Percentiles rank a stretch among this genome's conserved stretches.
phyloP scores from a whole-genome alignment of 2,888 invertebrate species.

The Hydrotaea diabolus region DNA sequence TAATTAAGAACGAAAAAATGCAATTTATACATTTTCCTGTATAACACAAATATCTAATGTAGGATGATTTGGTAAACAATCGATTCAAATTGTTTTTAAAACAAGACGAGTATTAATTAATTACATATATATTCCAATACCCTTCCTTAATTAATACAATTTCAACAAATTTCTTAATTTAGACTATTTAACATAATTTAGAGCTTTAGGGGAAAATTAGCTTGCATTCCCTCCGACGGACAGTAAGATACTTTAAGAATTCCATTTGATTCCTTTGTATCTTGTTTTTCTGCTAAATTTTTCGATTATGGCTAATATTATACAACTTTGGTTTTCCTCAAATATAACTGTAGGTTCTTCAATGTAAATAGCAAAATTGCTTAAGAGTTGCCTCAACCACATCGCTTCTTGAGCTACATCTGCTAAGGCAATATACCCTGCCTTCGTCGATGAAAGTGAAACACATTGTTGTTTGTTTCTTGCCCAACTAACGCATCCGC shows the following conservation, averaged over 20 bases:
- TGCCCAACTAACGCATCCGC: slow-evolving; percentile 11
- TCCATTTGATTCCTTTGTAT: neutral
- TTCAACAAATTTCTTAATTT: neutral
- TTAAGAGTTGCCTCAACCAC: slow-evolving; percentile 36
- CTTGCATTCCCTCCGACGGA: neutral
- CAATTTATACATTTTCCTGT: too few relatives aligned
- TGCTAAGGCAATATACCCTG: slow-evolving; percentile 41
- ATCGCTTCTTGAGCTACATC: slow-evolving; percentile 30
- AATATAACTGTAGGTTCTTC: slow-evolving; percentile 27
- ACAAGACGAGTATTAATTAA: neutral
- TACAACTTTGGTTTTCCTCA: slow-evolving; percentile 40
- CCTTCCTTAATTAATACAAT: neutral
- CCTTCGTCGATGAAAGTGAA: slow-evolving; percentile 41
- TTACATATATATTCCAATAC: slow-evolving; percentile 7
- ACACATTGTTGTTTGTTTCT: slow-evolving; percentile 37
- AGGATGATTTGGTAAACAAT: too few relatives aligned
- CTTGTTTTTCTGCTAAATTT: slow-evolving; percentile 19
- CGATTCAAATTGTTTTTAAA: too few relatives aligned
- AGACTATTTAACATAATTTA: too few relatives aligned
- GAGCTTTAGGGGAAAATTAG: neutral
- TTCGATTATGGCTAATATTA: slow-evolving; percentile 18
- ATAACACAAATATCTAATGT: too few relatives aligned
- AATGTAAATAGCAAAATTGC: slow-evolving; percentile 22
- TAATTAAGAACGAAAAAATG: too few relatives aligned
- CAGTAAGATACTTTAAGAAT: neutral